phyloP scores from a whole-genome alignment of 2,113 vertebrate genomes.

The Oncorhynchus kisutch region DNA sequence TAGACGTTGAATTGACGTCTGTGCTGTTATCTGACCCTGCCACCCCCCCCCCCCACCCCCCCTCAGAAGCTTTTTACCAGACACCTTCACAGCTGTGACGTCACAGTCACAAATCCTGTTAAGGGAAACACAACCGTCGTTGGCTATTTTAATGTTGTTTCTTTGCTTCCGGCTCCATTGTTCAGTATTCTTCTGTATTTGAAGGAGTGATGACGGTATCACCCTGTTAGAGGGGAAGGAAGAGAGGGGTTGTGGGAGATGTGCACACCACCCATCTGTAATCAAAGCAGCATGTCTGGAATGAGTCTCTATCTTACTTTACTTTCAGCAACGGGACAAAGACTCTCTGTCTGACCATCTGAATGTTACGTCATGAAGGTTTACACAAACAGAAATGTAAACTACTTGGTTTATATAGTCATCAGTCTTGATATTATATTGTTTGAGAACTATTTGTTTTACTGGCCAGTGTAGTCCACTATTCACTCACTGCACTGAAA shows the following conservation, averaged over 20 bases:
- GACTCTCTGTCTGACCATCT: background rate
- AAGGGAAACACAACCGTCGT: background rate
- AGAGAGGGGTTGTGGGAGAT: background rate
- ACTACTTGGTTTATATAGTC: background rate
- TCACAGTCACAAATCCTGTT: no score
- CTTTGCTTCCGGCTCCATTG: background rate
- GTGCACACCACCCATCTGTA: background rate
- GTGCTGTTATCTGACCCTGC: background rate
- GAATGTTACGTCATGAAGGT: background rate
- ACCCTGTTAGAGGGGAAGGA: background rate
- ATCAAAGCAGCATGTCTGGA: background rate
- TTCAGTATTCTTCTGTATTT: background rate
- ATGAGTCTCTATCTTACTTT: background rate
- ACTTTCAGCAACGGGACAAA: background rate
- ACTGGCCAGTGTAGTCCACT: background rate
- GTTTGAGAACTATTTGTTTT: background rate
- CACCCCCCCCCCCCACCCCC: background rate
- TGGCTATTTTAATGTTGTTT: background rate
- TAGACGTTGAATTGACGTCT: no score
- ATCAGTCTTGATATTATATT: background rate
- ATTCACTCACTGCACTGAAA: slow-evolving; percentile 14
- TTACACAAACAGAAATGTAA: no score
- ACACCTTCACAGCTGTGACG: no score
- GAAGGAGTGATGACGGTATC: no score
- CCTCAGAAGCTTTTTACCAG: slow-evolving; percentile 18